Conservation (phyloP, 1,140 invertebrate species). For the Meloidogyne exigua region DNA sequence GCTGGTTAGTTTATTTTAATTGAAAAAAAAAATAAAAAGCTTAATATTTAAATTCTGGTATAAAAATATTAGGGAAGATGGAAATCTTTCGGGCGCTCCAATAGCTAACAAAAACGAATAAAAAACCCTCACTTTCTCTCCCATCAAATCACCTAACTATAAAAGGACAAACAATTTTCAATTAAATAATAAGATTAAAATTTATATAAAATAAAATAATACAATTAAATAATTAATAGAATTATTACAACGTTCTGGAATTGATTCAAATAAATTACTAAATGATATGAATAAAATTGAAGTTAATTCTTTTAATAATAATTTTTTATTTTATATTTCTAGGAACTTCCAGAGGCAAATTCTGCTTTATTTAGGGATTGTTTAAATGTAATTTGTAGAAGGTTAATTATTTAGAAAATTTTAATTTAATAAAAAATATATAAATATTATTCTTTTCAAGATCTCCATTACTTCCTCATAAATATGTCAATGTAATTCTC, state of each 20-base stretch:
- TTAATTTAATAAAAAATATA: no score
- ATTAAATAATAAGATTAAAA: no score
- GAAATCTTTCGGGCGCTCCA: no score
- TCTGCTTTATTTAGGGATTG: slow-evolving; percentile 6
- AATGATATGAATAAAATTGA: neutral
- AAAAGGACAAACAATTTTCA: no score
- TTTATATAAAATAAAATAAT: no score
- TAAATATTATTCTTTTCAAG: neutral
- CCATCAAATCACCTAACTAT: no score
- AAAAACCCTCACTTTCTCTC: no score
- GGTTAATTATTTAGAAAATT: slow-evolving; percentile 12
- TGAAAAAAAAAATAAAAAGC: no score
- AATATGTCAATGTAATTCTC: slow-evolving; percentile 12
- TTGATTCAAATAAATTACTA: neutral
- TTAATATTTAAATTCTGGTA: no score
- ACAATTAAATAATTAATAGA: neutral
- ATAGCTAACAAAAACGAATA: no score
- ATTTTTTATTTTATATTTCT: neutral
- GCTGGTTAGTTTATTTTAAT: neutral
- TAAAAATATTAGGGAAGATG: no score
- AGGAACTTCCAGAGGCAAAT: neutral
- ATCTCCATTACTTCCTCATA: slow-evolving; percentile 4
- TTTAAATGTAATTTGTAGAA: neutral
- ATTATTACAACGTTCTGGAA: neutral
- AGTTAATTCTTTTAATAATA: neutral